Percentiles rank a stretch among this genome's conserved stretches.
Evolutionary conservation across 2,888 invertebrate genomes (phyloP).

Genomic region (Nemapogon koenigi): DNA sequence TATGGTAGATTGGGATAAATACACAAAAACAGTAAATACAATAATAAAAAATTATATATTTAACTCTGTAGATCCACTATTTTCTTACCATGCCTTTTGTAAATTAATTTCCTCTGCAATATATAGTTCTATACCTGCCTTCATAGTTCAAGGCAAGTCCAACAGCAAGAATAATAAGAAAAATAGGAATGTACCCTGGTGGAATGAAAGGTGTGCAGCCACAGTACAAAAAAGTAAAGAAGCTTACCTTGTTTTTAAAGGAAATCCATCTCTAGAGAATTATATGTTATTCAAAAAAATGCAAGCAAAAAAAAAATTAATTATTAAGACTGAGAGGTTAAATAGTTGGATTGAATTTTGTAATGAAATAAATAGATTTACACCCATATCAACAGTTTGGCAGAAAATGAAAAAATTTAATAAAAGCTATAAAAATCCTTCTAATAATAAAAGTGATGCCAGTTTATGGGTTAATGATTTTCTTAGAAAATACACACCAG

Average conservation of each 20-base stretch:
- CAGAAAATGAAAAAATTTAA: neutral
- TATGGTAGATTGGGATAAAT: too few species aligned
- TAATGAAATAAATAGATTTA: constrained; percentile 14
- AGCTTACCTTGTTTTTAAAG: constrained; percentile 11
- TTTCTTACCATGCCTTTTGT: too few species aligned
- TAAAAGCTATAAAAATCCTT: neutral
- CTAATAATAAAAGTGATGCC: neutral
- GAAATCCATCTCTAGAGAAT: constrained; percentile 10
- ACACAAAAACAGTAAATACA: too few species aligned
- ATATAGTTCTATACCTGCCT: too few species aligned
- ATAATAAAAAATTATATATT: too few species aligned
- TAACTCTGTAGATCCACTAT: too few species aligned
- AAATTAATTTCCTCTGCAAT: too few species aligned
- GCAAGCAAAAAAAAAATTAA: constrained; percentile 14
- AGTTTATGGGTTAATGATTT: neutral
- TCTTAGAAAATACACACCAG: constrained; percentile 1
- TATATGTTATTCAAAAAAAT: constrained; percentile 16
- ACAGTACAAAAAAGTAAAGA: constrained; percentile 13
- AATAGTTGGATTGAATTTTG: constrained; percentile 14
- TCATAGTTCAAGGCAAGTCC: too few species aligned
- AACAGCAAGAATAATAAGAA: too few species aligned
- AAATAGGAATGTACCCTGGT: too few species aligned
- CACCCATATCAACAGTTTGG: constrained; percentile 12
- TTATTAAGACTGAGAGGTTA: constrained; percentile 11
- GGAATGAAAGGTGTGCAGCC: too few species aligned